Evolutionary conservation across 1,140 invertebrate genomes (phyloP).

Genomic region (Caenorhabditis latens): DNA sequence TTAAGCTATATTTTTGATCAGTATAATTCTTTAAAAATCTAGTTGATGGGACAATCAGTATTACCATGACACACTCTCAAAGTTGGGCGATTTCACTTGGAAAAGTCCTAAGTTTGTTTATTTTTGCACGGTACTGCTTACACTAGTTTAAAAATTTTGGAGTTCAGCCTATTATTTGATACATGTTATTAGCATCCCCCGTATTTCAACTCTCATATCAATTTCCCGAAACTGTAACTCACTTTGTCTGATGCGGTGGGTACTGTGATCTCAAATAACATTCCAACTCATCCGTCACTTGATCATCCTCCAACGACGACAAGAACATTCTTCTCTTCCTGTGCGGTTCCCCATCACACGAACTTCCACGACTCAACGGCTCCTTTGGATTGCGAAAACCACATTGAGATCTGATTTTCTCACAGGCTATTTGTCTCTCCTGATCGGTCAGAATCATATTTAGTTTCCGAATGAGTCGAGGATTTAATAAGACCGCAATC

Average conservation of each 20-base stretch:
- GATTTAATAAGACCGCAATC: constrained; percentile 65
- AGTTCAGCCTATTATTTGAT: too few relatives aligned
- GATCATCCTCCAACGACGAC: constrained; percentile 63
- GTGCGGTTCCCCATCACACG: constrained; percentile 62
- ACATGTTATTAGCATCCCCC: too few relatives aligned
- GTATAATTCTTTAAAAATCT: too few relatives aligned
- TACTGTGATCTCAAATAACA: constrained; percentile 64
- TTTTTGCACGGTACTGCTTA: too few relatives aligned
- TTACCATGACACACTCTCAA: too few relatives aligned
- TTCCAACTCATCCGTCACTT: constrained; percentile 63
- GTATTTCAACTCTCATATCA: too few relatives aligned
- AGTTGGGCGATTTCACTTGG: too few relatives aligned
- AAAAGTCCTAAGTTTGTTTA: too few relatives aligned
- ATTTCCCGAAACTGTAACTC: constrained; percentile 26
- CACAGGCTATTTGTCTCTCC: constrained; percentile 45
- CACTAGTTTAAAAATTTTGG: too few relatives aligned
- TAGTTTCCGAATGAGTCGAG: constrained; percentile 57
- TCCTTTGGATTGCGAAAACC: constrained; percentile 56
- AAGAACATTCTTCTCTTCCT: constrained; percentile 66
- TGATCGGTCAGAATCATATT: constrained; percentile 60
- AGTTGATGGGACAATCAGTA: too few relatives aligned
- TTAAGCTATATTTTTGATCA: too few relatives aligned
- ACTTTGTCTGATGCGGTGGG: constrained; percentile 61
- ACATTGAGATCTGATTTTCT: constrained; percentile 34
- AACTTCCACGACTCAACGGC: constrained; percentile 56